Evolutionary conservation across 92 coral and sea anemone species (phyloP), one percentile per base, ranked within the genome.

Genomic region (Meandrina meandrites): DNA sequence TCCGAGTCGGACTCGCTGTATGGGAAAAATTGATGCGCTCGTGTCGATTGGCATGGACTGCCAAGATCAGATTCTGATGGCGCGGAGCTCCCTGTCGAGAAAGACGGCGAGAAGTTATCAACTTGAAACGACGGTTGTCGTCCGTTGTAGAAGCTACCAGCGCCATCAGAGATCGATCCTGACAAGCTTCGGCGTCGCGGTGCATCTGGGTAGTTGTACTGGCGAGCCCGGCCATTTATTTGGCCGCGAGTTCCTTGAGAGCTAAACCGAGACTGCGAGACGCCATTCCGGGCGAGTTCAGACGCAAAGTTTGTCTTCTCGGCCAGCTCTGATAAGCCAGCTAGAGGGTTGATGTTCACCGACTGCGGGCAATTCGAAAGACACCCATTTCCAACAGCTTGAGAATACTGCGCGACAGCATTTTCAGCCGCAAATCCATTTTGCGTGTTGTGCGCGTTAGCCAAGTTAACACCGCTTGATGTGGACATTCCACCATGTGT

Each of bases 221-320:
- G 89, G 56, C 84, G 79, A 51, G 85, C 84, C 84, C 36, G 86
- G 84, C 89, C 70, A 60, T 91, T 83, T 87, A 92, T 86, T 56
- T 83, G 88, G 79, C 88, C 89, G 78, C 89, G 91, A 84, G 89
- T 70, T 81, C 85, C 90, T 83, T 94, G 98, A 86, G 98, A 93
- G 96, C 88, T 79, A 81, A 73, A 76, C 32, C 91, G 93, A 95
- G 98, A 95, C 98, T 90, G 90, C 91, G 98, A 87, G 98, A 90
- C 98, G 80, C 98, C 98, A 91, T 60, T 78, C 62, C 79, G 84
- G 66, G 79, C 81, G 76, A 92, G 87, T 80, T 92, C 93, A 86
- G 85, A 81, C 74, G 62, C 67, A 58, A 90, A 90, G 91, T 86
- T 92, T 36, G 93, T 93, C 67, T 90, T 92, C 86, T 92, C 95